These are phyloP conservation scores for Acanthosoma haemorrhoidale DNA, from an alignment of 2,888 invertebrate species.

Conservation along the genomic window DNA sequence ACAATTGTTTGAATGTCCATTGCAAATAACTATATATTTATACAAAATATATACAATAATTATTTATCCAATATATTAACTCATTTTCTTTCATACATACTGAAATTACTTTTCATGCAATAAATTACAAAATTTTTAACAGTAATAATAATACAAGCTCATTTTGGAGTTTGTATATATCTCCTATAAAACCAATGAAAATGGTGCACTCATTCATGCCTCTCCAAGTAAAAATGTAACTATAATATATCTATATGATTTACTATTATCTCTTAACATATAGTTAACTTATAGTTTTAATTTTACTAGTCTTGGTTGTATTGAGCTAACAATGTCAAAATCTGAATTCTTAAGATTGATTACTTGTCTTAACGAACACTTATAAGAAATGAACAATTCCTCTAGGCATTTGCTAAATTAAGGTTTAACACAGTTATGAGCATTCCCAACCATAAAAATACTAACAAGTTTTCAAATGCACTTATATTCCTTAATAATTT, in stretches of 20 bases:
- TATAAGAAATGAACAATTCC: constrained; percentile 40
- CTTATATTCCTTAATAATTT: constrained; percentile 10
- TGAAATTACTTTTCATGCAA: background rate
- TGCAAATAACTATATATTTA: constrained; percentile 2
- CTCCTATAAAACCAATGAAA: background rate
- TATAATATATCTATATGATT: constrained; percentile 7
- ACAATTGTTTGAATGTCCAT: background rate
- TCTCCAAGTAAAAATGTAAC: constrained; percentile 10
- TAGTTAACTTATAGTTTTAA: constrained; percentile 3
- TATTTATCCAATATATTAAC: constrained; percentile 1
- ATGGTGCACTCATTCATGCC: background rate
- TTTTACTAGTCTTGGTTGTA: constrained; percentile 2
- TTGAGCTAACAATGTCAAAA: constrained; percentile 10
- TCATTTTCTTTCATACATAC: background rate
- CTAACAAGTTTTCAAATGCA: background rate
- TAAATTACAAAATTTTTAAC: constrained; percentile 5
- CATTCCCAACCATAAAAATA: constrained; percentile 5
- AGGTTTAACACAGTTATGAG: constrained; percentile 4
- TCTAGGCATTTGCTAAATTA: constrained; percentile 33
- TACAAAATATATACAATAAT: constrained; percentile 12
- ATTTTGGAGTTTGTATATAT: background rate
- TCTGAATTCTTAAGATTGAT: background rate
- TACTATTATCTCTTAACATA: background rate
- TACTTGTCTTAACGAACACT: constrained; percentile 39
- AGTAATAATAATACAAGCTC: constrained; percentile 10